Conservation (phyloP, 1,140 invertebrate genomes). For the Drosophila cardini region DNA sequence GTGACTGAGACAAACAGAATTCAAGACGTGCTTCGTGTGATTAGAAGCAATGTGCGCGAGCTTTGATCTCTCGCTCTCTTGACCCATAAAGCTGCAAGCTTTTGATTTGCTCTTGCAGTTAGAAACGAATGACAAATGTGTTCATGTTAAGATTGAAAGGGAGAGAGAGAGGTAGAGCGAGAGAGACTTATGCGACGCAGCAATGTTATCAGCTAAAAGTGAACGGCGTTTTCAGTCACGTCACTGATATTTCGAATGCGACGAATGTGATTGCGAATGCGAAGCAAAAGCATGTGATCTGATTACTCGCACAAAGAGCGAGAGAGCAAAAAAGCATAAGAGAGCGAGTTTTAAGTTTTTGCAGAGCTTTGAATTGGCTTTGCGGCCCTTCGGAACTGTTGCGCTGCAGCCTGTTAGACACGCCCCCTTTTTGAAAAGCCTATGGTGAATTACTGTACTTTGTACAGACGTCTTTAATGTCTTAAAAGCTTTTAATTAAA, state of each 20-base stretch:
- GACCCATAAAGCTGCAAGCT: conserved; percentile 27
- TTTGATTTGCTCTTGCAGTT: conserved; percentile 13
- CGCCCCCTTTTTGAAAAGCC: background rate
- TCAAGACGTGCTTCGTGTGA: conserved; percentile 22
- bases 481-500: conserved; percentile 55
- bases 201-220: conserved; percentile 39
- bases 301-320: conserved; percentile 35
- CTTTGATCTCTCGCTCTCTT: conserved; percentile 16
- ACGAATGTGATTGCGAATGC: conserved; percentile 49
- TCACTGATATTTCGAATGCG: conserved; percentile 47
- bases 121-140: conserved; percentile 34
- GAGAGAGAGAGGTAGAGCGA: background rate
- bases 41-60: conserved; percentile 10
- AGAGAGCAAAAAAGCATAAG: background rate
- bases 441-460: conserved; percentile 20
- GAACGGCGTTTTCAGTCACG: conserved; percentile 39
- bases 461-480: conserved; percentile 4
- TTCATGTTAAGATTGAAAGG: conserved; percentile 1
- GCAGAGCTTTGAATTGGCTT: conserved; percentile 35
- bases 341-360: conserved; percentile 10
- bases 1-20: conserved; percentile 21
- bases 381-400: conserved; percentile 18
- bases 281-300: conserved; percentile 66
- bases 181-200: conserved; percentile 9
- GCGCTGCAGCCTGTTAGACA: conserved; percentile 5